These are phyloP conservation scores for Peromyscus californicus DNA, from an alignment of 2,113 vertebrate genomes.

Conservation along the genomic window DNA sequence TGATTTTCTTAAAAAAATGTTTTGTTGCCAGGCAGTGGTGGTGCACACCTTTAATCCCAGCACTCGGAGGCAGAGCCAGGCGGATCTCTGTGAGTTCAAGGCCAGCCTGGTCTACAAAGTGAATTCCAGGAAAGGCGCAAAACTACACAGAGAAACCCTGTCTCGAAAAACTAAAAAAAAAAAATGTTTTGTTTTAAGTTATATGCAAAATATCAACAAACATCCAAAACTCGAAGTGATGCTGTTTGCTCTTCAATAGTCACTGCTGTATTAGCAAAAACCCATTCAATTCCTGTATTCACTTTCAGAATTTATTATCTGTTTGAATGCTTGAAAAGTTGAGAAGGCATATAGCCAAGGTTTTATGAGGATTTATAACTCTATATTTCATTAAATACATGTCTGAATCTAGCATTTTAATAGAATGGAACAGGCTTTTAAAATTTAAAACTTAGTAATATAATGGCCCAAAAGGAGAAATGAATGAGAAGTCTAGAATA, in stretches of 20 bases:
- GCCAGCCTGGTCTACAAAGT: too few species aligned
- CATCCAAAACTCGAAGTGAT: neutral
- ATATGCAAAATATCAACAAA: constrained; percentile 19
- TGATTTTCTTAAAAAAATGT: neutral
- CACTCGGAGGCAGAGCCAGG: too few species aligned
- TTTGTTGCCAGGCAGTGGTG: too few species aligned
- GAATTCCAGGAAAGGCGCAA: too few species aligned
- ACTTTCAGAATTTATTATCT: constrained; percentile 53
- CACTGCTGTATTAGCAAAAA: neutral
- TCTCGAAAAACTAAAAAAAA: too few species aligned
- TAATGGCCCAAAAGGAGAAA: constrained; percentile 39
- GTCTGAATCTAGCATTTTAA: constrained; percentile 29
- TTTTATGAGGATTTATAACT: constrained; percentile 63
- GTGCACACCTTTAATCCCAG: too few species aligned
- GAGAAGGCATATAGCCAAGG: constrained; percentile 39
- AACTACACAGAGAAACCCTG: too few species aligned
- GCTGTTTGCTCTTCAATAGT: constrained; percentile 8
- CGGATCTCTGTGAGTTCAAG: too few species aligned
- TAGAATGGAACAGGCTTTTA: constrained; percentile 42
- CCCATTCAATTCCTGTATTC: constrained; percentile 32
- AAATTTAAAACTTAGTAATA: constrained; percentile 54
- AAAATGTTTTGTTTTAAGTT: neutral
- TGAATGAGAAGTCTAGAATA: constrained; percentile 20
- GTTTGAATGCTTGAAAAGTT: constrained; percentile 61
- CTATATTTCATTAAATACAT: constrained; percentile 62